phyloP scores from a whole-genome alignment of 2,797 vertebrate species.

The Acanthurus tractus region DNA sequence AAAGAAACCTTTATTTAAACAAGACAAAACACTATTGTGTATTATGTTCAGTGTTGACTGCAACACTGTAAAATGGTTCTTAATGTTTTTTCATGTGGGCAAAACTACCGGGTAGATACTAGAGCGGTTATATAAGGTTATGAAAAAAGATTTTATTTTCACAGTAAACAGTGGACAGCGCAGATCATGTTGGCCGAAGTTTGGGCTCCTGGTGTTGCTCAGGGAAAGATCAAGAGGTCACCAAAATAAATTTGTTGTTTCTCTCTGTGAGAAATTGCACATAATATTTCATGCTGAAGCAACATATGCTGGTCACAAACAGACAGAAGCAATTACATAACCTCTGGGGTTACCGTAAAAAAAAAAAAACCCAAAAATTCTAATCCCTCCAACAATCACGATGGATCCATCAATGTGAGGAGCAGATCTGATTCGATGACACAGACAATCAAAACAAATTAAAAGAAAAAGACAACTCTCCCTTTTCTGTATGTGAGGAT shows the following conservation, averaged over 20 bases:
- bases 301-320: conserved; percentile 29
- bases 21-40: neutral
- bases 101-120: conserved; percentile 11
- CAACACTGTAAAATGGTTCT: neutral
- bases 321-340: conserved; percentile 28
- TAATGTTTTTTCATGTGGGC: neutral
- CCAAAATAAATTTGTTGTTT: conserved; percentile 23
- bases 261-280: conserved; percentile 25
- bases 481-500: conserved; percentile 68
- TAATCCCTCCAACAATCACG: conserved; percentile 16
- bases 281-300: conserved; percentile 26
- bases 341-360: conserved; percentile 26
- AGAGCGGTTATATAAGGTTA: conserved; percentile 30
- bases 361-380: conserved; percentile 9
- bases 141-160: conserved; percentile 34
- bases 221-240: conserved; percentile 29
- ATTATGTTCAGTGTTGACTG: neutral
- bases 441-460: conserved; percentile 63
- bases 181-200: conserved; percentile 21
- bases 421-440: conserved; percentile 54
- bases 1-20: neutral
- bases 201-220: conserved; percentile 27
- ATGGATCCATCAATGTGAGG: conserved; percentile 42
- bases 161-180: conserved; percentile 18
- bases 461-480: conserved; percentile 53